Evolutionary conservation across 2,888 invertebrate genomes (phyloP), one percentile per base, ranked within the genome.

Genomic region (Chrysolina americana): DNA sequence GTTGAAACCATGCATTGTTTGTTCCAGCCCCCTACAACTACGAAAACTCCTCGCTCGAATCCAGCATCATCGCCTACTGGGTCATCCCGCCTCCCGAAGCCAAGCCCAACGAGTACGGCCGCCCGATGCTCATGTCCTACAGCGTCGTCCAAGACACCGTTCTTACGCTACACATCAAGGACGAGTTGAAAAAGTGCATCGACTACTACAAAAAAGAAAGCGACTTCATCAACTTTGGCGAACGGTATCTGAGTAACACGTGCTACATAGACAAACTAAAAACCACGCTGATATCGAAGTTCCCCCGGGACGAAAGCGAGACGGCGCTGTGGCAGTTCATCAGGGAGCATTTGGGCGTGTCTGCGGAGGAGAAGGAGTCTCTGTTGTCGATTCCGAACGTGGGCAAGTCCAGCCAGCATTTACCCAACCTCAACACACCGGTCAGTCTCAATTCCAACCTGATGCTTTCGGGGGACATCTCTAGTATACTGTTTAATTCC

Each of bases 1-100:
- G 28, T 36, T 6, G 28, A 3, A 28, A 2, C 2, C 5, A 2
- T 3, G 28, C 36, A 15, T 41, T 23, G 11, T 63, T 65, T 76
- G 73, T 90, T 91, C 70, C 86, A 96, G 96, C 96, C 48, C 96
- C 96, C 0, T 95, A 96, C 84, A 94, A 94, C 84, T 93, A 93
- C 74, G 95, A 95, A 85, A 94, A 93, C 83, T 92, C 92, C 69
- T 94, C 94, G 28, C 88, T 95, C 79, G 96, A 96, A 84, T 96
- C 97, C 0, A 94, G 94, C 63, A 91, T 96, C 15, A 94, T 95
- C 76, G 94, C 95, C 71, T 98, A 95, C 88, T 98, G 98, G 98
- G 96, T 98, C 4, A 93, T 96, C 89, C 97, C 98, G n/a, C 98
- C 98, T 2, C 95, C 96, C 59, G 98, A 98, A 89, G 95, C 94